A percentile compares a stretch with the other conserved stretches of the same genome.
Evolutionary conservation across 2,888 invertebrate species (phyloP).

Genomic region (Gerris lacustris): DNA sequence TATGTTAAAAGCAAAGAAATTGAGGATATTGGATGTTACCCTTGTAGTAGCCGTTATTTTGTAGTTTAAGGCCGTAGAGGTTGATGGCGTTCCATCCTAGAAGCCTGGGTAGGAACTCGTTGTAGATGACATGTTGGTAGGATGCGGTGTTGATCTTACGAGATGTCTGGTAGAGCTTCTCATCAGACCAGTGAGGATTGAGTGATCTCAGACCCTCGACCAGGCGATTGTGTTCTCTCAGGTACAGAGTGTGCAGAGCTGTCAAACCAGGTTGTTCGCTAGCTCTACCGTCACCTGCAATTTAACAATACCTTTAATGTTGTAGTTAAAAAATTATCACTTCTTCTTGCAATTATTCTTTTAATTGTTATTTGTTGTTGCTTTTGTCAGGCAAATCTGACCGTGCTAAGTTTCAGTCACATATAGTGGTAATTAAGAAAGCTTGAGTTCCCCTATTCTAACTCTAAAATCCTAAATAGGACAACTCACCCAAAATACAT

Average conservation of each 20-base stretch:
- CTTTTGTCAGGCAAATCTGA: no score
- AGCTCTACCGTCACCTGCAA: conserved; percentile 67
- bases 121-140: conserved; percentile 70
- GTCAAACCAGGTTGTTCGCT: conserved; percentile 86
- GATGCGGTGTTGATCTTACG: conserved; percentile 65
- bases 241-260: conserved; percentile 73
- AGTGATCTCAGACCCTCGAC: conserved; percentile 63
- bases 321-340: not conserved
- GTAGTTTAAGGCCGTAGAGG: conserved; percentile 70
- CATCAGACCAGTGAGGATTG: conserved; percentile 83
- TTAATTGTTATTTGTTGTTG: no score
- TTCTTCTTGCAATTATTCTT: no score
- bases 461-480: no score
- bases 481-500: no score
- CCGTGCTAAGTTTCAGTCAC: no score
- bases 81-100: conserved; percentile 82
- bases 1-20: no score
- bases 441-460: no score
- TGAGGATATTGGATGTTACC: conserved; percentile 35
- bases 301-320: conserved; percentile 1
- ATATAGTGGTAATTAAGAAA: no score
- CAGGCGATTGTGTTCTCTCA: conserved; percentile 80
- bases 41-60: conserved; percentile 74
- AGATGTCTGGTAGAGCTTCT: conserved; percentile 68
- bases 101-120: conserved; percentile 80